Conservation (phyloP, 1,140 invertebrate species). For the Ditylenchus dipsaci region DNA sequence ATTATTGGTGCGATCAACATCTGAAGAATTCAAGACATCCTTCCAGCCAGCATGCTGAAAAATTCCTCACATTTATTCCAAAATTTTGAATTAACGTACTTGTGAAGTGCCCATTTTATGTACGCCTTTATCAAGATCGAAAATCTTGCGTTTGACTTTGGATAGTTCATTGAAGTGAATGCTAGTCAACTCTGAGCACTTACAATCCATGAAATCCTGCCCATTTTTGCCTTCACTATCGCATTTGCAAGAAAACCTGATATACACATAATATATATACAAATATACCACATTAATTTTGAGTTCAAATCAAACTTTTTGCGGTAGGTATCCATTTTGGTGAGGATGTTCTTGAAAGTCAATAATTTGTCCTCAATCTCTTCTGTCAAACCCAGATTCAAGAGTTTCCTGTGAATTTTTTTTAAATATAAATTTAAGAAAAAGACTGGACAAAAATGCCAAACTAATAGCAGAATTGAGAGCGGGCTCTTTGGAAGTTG, state of each 20-base stretch:
- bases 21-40: neutral
- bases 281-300: neutral
- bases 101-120: slow-evolving; percentile 2
- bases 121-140: slow-evolving; percentile 32
- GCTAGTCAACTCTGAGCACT: slow-evolving; percentile 1
- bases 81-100: slow-evolving; percentile 2
- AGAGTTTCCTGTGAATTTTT: slow-evolving; percentile 16
- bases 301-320: slow-evolving; percentile 8
- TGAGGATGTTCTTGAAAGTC: slow-evolving; percentile 34
- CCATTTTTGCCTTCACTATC: neutral
- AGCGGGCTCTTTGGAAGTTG: neutral
- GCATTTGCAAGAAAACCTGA: slow-evolving; percentile 2
- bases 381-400: slow-evolving; percentile 28
- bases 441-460: no score
- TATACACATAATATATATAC: neutral
- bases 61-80: no score
- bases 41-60: neutral
- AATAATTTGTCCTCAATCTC: slow-evolving; percentile 38
- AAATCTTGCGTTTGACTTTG: slow-evolving; percentile 17
- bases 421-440: no score
- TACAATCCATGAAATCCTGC: neutral
- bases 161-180: slow-evolving; percentile 12
- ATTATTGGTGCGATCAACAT: no score
- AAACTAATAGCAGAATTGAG: neutral
- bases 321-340: slow-evolving; percentile 18